phyloP scores from a whole-genome alignment of 2,797 vertebrate genomes.

The Acropternis orthonyx region DNA sequence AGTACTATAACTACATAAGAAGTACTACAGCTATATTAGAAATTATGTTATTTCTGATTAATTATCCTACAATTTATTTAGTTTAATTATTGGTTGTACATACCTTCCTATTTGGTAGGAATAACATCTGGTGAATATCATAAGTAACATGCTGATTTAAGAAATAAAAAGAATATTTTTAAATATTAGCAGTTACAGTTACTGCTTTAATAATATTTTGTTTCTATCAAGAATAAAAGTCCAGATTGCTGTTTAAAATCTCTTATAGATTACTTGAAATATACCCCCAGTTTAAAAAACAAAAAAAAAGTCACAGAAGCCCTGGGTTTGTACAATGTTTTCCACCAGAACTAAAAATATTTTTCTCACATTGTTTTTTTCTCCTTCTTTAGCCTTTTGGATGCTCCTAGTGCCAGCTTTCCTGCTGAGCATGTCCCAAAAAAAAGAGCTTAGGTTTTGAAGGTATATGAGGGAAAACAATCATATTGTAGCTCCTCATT shows the following conservation, averaged over 20 bases:
- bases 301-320: not conserved
- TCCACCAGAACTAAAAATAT: not conserved
- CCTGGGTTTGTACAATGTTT: not conserved
- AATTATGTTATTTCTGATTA: not conserved
- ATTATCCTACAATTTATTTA: not conserved
- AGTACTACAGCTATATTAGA: not conserved
- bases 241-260: not conserved
- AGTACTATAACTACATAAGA: not conserved
- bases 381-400: not conserved
- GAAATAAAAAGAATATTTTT: not conserved
- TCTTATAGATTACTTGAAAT: not conserved
- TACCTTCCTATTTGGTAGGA: not conserved
- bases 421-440: not conserved
- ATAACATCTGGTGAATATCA: not conserved
- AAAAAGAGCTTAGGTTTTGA: not conserved
- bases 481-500: not conserved
- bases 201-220: not conserved
- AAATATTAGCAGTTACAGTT: not conserved
- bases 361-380: conserved; percentile 15
- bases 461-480: not conserved
- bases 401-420: not conserved
- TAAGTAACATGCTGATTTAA: conserved; percentile 27
- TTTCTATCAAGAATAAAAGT: not conserved
- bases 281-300: not conserved
- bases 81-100: not conserved